phyloP scores from a whole-genome alignment of 1,140 invertebrate genomes.

The Augochlora pura region DNA sequence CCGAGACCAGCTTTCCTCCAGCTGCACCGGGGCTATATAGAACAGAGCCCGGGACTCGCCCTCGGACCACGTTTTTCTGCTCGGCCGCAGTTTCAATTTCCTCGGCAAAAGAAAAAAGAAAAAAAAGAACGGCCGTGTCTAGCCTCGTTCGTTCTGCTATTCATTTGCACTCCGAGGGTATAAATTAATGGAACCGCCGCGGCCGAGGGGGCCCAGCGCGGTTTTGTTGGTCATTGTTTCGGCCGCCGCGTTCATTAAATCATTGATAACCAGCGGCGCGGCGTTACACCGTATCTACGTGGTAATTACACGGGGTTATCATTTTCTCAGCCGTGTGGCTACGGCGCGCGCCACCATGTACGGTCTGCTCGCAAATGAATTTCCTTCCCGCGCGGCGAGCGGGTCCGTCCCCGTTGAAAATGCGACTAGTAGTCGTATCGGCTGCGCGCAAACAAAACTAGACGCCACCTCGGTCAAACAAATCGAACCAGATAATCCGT shows the following conservation, averaged over 20 bases:
- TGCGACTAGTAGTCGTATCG: not conserved
- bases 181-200: constrained; percentile 31
- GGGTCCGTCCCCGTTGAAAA: not conserved
- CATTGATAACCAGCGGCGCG: constrained; percentile 29
- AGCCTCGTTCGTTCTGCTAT: not conserved
- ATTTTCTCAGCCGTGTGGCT: constrained; percentile 15
- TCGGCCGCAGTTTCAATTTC: not conserved
- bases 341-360: not conserved
- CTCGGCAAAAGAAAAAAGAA: not conserved
- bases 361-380: constrained; percentile 24
- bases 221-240: constrained; percentile 21
- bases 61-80: constrained; percentile 2
- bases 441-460: not conserved
- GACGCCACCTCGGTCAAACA: not conserved
- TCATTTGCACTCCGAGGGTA: constrained; percentile 9
- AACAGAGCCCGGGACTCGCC: not conserved
- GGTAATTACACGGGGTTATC: constrained; percentile 47
- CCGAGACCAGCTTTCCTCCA: constrained; percentile 39
- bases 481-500: constrained; percentile 28
- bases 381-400: not conserved
- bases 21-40: constrained; percentile 45
- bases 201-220: no score
- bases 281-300: constrained; percentile 6
- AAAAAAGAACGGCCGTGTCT: no score
- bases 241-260: constrained; percentile 33